Percentiles rank a stretch among this genome's conserved stretches.
Evolutionary conservation across 1,140 invertebrate genomes (phyloP).

Genomic region (Mactra quadrangularis): DNA sequence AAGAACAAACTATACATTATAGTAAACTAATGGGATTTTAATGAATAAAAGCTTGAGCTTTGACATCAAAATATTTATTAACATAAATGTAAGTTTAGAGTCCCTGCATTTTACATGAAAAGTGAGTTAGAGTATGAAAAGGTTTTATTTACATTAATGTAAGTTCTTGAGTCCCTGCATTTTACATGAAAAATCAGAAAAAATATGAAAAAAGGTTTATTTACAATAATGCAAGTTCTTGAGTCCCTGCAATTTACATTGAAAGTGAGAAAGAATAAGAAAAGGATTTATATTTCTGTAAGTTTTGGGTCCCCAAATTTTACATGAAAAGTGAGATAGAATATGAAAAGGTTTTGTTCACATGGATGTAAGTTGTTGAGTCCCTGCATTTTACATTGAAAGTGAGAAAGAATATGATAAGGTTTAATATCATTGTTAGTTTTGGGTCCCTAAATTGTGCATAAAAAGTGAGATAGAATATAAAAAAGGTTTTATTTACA

Average conservation of each 20-base stretch:
- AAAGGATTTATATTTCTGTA: not conserved
- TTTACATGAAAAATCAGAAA: too few species aligned
- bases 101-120: too few species aligned
- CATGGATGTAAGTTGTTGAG: not conserved
- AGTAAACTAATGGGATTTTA: too few species aligned
- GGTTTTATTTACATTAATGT: not conserved
- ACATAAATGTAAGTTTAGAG: too few species aligned
- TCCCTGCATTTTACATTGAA: constrained; percentile 5
- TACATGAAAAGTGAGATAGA: too few species aligned
- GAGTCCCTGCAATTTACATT: too few species aligned
- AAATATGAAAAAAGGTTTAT: not conserved
- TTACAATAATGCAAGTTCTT: constrained; percentile 16
- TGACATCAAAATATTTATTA: too few species aligned
- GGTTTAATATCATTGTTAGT: not conserved
- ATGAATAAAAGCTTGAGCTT: too few species aligned
- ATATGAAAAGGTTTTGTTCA: not conserved
- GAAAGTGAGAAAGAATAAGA: too few species aligned
- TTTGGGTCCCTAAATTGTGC: too few species aligned
- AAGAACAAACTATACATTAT: too few species aligned
- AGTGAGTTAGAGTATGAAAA: not conserved
- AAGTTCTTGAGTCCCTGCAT: not conserved
- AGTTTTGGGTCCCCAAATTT: not conserved
- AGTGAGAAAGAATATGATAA: not conserved
- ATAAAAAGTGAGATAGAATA: not conserved
- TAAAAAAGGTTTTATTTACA: not conserved